These are phyloP conservation scores for Zaprionus obscuricornis DNA, from an alignment of 2,888 invertebrate genomes.

Conservation along the genomic window DNA sequence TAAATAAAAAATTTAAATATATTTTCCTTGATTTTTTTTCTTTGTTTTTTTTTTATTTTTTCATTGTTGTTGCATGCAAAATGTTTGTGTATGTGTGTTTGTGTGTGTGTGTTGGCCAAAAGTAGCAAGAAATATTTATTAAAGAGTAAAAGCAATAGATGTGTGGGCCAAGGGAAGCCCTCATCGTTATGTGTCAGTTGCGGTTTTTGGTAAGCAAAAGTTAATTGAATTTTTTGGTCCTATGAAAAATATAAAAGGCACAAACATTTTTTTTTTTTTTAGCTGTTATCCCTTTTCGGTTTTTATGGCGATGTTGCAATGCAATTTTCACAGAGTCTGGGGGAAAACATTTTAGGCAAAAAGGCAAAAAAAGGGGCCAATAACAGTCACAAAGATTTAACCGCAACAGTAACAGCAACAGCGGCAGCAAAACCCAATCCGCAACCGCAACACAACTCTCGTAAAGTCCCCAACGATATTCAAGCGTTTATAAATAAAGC, in stretches of 20 bases:
- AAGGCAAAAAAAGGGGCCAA: neutral
- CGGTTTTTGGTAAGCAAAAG: slow-evolving; percentile 50
- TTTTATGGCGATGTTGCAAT: slow-evolving; percentile 37
- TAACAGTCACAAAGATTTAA: neutral
- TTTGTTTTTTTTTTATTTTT: neutral
- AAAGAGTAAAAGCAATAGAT: neutral
- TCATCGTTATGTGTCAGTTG: slow-evolving; percentile 26
- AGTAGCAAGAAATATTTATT: slow-evolving; percentile 17
- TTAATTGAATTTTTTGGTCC: slow-evolving; percentile 65
- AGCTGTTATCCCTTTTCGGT: slow-evolving; percentile 27
- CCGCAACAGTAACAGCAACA: slow-evolving; percentile 21
- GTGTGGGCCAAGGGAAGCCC: neutral
- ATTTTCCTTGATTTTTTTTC: slow-evolving; percentile 6
- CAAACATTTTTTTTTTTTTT: slow-evolving; percentile 17
- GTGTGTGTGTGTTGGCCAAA: slow-evolving; percentile 18
- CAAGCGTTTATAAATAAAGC: slow-evolving; percentile 61
- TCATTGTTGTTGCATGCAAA: slow-evolving; percentile 67
- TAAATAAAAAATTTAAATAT: slow-evolving; percentile 15
- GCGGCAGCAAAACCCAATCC: slow-evolving; percentile 4
- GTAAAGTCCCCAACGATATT: slow-evolving; percentile 19
- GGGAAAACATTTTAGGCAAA: neutral
- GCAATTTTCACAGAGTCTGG: neutral
- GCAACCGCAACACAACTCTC: slow-evolving; percentile 35
- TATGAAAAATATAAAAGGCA: slow-evolving; percentile 18
- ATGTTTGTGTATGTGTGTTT: slow-evolving; percentile 11